These are phyloP conservation scores for Macrophya alboannulata DNA, from an alignment of 2,888 invertebrate genomes.

Conservation along the genomic window DNA sequence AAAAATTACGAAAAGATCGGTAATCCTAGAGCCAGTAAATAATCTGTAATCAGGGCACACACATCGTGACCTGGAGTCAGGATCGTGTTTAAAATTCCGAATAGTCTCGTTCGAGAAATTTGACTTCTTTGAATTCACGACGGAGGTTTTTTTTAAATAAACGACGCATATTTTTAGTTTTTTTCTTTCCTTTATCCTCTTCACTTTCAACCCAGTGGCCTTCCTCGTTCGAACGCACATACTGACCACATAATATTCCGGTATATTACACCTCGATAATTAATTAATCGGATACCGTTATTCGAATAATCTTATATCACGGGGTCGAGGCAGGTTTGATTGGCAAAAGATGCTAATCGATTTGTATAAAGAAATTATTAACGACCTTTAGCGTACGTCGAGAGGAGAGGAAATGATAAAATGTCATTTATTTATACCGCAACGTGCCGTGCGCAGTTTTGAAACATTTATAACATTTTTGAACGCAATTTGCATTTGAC, in stretches of 20 bases:
- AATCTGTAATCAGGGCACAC: constrained; percentile 43
- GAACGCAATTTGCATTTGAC: background rate
- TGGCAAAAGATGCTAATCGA: background rate
- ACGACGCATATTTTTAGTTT: background rate
- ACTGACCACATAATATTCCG: constrained; percentile 1
- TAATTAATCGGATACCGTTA: constrained; percentile 25
- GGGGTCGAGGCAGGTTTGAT: background rate
- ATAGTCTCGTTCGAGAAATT: constrained; percentile 18
- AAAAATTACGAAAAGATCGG: background rate
- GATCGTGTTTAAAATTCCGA: constrained; percentile 28
- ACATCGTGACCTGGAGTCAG: background rate
- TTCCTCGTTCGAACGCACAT: constrained; percentile 12
- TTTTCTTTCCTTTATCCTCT: background rate
- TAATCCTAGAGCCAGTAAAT: background rate
- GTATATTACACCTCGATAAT: background rate
- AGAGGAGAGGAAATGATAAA: background rate
- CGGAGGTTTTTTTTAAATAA: background rate
- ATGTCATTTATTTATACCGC: background rate
- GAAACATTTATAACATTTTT: background rate
- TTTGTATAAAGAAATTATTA: background rate
- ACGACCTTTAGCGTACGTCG: background rate
- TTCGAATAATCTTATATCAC: background rate
- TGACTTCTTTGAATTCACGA: constrained; percentile 7
- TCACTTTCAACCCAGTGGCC: constrained; percentile 36
- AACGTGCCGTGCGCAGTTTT: background rate